Base-by-base conservation (phyloP, 64 coral and sea anemone species). In the Anthopleura sola region DNA sequence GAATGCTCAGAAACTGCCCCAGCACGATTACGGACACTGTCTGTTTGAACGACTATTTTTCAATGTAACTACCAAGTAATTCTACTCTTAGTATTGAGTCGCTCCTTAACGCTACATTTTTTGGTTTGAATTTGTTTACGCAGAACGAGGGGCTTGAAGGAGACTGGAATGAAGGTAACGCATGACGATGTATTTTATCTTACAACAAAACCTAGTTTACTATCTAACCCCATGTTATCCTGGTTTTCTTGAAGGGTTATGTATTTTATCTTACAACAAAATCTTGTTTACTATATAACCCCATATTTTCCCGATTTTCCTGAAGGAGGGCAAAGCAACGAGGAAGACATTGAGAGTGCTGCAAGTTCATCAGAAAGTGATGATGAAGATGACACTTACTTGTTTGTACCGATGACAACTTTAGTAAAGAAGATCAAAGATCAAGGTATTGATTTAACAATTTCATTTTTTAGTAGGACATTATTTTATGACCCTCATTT, bases 341-440 rank as follows among this genome's bases (percentile, higher is more conserved):
- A 88, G 16, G 91, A 88, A 69, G 55, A 58, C 3, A 26, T 80
- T 80, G 82, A 88, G 26, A 75, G 75, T 80, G 71, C 36, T 14
- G 26, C 79, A 69, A 85, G 79, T 66, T 75, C 68, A 17, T 83
- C 74, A 62, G 56, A 83, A 21, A 85, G 77, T 51, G 90, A 87
- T 33, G 85, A 78, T 13, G 82, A 91, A 5, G 78, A 55, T 74
- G 90, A 92, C 31, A 36, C 81, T 2, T 44, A n/a, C 76, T 13
- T 46, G 38, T 28, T 74, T 26, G 19, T 74, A 55, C 36, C 38
- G 12, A 33, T 87, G 53, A 10, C 75, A 28, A 24, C 74, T 19
- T 34, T 87, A 8, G 66, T 87, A 74, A 49, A 47, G 31, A 56
- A 24, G 33, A 55, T 87, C 24, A 87, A 33, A 56, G 75, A 78